Evolutionary conservation across 2,797 vertebrate species (phyloP), one percentile per base, ranked within the genome.

Genomic region (Phoebastria nigripes): DNA sequence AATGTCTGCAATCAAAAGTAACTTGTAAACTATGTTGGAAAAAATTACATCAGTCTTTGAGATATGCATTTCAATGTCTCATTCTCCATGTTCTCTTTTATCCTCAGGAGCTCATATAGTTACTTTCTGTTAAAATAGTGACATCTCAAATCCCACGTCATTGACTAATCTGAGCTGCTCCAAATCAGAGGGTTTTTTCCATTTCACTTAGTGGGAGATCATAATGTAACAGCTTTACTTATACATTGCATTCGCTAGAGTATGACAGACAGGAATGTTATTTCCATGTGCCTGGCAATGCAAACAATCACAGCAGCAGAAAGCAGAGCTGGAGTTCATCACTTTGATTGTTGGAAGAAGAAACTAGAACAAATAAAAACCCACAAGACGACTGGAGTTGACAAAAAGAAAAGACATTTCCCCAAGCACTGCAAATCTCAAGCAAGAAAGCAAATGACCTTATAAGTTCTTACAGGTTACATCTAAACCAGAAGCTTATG

Each of bases 301-400:
- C 37, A 85, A 92, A 79, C 51, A 54, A 59, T 37, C 67, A 54
- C 31, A 73, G 55, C 3, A 90, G 47, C 78, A 93, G 35, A 85
- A 94, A 74, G 44, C 44, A 44, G 52, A 83, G 61, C 67, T 91
- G 67, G 56, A 85, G 31, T 54, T 92, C 5, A 3, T 63, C 73
- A 82, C 20, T 89, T 65, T 13, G 20, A 42, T 24, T 67, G 37
- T 4, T 79, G 56, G 62, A 82, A 87, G 70, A 92, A 70, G 61
- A 94, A 90, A 93, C n/a, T 16, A 70, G 83, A 85, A 66, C 51
- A 87, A 71, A 84, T 4, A 9, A 77, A 93, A 93, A 66, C 8
- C 5, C 3, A 1, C 58, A 72, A 72, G 54, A 84, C 2, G 1
- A 73, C 24, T 29, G 31, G 11, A 6, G 14, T 1, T 87, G 46